Evolutionary conservation across 2,888 invertebrate species (phyloP).

Genomic region (Drosophila villosipedis): DNA sequence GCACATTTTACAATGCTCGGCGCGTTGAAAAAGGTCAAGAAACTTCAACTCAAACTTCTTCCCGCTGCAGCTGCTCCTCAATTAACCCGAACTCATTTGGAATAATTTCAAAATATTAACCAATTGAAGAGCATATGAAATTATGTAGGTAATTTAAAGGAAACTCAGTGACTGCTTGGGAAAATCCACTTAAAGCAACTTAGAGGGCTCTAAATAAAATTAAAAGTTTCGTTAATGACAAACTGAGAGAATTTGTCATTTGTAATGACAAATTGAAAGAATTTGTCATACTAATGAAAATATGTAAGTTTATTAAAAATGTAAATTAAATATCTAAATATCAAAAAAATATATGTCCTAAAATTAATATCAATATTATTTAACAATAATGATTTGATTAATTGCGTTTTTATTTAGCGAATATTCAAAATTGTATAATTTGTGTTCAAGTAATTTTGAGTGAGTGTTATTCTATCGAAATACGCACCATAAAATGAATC

Average conservation of each 20-base stretch:
- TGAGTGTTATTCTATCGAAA: slow-evolving; percentile 4
- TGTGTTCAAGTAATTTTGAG: not conserved
- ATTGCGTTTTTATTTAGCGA: not conserved
- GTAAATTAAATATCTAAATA: slow-evolving; percentile 1
- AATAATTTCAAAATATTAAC: slow-evolving; percentile 74
- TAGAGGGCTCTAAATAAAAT: slow-evolving; percentile 14
- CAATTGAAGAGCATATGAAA: slow-evolving; percentile 65
- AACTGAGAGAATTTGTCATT: not conserved
- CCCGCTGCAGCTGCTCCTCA: slow-evolving; percentile 29
- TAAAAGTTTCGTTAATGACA: slow-evolving; percentile 8
- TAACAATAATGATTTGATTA: too few relatives aligned
- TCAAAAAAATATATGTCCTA: not conserved
- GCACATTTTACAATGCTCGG: slow-evolving; percentile 33
- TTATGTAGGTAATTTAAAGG: slow-evolving; percentile 35
- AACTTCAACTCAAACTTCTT: slow-evolving; percentile 51
- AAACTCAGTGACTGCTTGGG: slow-evolving; percentile 37
- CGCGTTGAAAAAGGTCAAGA: slow-evolving; percentile 60
- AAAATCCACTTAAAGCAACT: slow-evolving; percentile 48
- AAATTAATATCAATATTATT: not conserved
- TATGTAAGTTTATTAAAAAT: not conserved
- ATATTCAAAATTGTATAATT: not conserved
- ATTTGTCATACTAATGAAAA: slow-evolving; percentile 11
- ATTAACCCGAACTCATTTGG: slow-evolving; percentile 75
- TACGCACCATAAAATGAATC: slow-evolving; percentile 4
- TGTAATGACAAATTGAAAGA: not conserved